Base-by-base conservation (phyloP, 2,797 vertebrate species). In the Phalloptychus januarius region DNA sequence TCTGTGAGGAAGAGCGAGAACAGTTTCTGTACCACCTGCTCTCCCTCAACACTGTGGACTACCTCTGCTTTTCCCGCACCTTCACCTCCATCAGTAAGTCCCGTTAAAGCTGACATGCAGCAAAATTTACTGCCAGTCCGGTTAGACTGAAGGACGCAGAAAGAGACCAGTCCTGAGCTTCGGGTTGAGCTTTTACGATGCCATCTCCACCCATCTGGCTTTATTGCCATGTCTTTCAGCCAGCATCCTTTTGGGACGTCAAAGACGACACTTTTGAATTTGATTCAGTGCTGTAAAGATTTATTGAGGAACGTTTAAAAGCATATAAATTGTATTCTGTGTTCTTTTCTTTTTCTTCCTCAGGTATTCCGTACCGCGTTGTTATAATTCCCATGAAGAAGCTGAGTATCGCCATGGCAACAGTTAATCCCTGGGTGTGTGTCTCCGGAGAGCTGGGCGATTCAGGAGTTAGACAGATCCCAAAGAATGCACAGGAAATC, bases 371-470 rank as follows among this genome's bases (percentile, higher is more conserved):
- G 0, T 99, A 99, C 79, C 96, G 97, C 77, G 96, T 97, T 0
- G 96, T 98, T 83, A 98, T 99, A 71, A 97, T 99, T 86, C 98
- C 98, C 67, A 99, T 98, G 93, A 99, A 98, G 93, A 99, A 99
- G 86, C 95, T 99, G 78, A 99, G 97, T 93, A 99, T 98, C 28
- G 94, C 97, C 0, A 98, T 99, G 95, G 98, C 96, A 54, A 98
- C 98, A 0, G 98, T 98, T 0, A 97, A 98, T 85, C 98, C 98
- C 0, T 99, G 98, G 98, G 96, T 99, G 82, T 99, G 98, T 72
- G 96, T 99, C 23, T 98, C 97, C 0, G 98, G 98, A 74, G 98
- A 99, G 45, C 92, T 99, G 4, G 98, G 98, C 1, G 98, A 99
- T 87, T 99, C 98, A 0, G 97, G 98, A 0, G 88, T 98, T 28